These are phyloP conservation scores for Gavia stellata DNA, from an alignment of 2,113 vertebrate genomes.

Conservation along the genomic window DNA sequence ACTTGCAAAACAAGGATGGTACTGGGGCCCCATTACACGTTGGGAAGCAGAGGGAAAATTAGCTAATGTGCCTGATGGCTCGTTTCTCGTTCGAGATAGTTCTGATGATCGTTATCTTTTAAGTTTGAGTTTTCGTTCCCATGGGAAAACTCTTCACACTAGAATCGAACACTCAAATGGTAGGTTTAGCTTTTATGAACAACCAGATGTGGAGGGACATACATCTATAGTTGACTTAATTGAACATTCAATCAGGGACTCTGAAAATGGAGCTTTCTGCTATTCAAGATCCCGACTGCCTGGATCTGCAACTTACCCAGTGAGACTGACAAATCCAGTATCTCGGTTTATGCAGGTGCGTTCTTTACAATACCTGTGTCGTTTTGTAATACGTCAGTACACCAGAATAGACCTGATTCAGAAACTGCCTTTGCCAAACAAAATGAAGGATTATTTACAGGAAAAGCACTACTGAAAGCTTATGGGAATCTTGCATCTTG, in stretches of 20 bases:
- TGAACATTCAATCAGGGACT: conserved; percentile 97
- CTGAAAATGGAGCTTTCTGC: conserved; percentile 96
- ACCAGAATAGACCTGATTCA: conserved; percentile 98
- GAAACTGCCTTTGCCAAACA: conserved; percentile 99
- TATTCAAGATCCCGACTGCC: conserved; percentile 96
- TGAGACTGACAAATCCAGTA: conserved; percentile 94
- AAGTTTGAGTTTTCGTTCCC: conserved; percentile 96
- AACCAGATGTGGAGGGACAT: conserved; percentile 96
- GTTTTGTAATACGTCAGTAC: conserved; percentile 97
- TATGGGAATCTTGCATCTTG: conserved; percentile 84
- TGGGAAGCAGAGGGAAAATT: conserved; percentile 98
- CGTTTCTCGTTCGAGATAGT: conserved; percentile 95
- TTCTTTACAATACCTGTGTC: conserved; percentile 97
- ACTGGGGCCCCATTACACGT: conserved; percentile 98
- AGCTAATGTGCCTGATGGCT: conserved; percentile 88
- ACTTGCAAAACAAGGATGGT: conserved; percentile 96
- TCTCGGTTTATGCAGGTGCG: conserved; percentile 99
- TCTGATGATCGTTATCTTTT: conserved; percentile 96
- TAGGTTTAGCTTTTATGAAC: conserved; percentile 98
- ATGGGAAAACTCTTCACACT: conserved; percentile 95
- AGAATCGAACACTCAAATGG: conserved; percentile 98
- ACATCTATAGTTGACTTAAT: conserved; percentile 97
- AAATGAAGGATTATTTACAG: conserved; percentile 99
- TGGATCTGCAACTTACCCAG: conserved; percentile 94
- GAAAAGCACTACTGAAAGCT: conserved; percentile 99